Percentiles rank a stretch among this genome's conserved stretches.
phyloP scores from a whole-genome alignment of 2,888 invertebrate genomes.

The Ariolimax columbianus region DNA sequence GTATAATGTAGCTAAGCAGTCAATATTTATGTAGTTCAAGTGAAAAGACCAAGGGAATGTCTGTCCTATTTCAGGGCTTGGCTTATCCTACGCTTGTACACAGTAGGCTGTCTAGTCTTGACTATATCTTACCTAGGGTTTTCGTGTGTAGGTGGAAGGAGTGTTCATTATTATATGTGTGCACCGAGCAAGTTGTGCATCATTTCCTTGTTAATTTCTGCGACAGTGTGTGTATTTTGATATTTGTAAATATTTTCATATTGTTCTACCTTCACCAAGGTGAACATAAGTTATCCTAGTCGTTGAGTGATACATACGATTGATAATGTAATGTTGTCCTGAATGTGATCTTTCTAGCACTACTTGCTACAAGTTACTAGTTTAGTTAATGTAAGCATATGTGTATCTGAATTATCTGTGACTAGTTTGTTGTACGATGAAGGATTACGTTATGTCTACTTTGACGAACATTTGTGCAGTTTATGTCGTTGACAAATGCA shows the following conservation, averaged over 20 bases:
- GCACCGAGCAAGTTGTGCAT: neutral
- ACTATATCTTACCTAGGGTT: neutral
- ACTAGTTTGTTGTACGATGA: too few species aligned
- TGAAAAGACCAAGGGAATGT: neutral
- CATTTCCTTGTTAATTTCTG: neutral
- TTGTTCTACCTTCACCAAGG: too few species aligned
- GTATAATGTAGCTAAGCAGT: too few species aligned
- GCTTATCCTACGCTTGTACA: neutral
- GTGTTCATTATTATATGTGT: slow-evolving; percentile 2
- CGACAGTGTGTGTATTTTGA: neutral
- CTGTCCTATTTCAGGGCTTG: slow-evolving; percentile 10
- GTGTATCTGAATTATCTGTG: too few species aligned
- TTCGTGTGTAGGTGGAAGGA: slow-evolving; percentile 13
- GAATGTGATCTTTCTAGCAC: too few species aligned
- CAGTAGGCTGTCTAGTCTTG: neutral
- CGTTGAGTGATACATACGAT: neutral
- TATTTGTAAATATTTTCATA: neutral
- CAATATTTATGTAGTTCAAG: too few species aligned
- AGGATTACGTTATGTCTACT: too few species aligned
- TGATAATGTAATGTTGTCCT: too few species aligned
- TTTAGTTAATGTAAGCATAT: too few species aligned
- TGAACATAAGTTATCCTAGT: neutral
- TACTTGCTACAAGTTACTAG: too few species aligned
- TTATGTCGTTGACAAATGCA: too few species aligned
- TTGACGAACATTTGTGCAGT: too few species aligned